phyloP scores from a whole-genome alignment of 2,797 vertebrate species.

The Chelon labrosus region DNA sequence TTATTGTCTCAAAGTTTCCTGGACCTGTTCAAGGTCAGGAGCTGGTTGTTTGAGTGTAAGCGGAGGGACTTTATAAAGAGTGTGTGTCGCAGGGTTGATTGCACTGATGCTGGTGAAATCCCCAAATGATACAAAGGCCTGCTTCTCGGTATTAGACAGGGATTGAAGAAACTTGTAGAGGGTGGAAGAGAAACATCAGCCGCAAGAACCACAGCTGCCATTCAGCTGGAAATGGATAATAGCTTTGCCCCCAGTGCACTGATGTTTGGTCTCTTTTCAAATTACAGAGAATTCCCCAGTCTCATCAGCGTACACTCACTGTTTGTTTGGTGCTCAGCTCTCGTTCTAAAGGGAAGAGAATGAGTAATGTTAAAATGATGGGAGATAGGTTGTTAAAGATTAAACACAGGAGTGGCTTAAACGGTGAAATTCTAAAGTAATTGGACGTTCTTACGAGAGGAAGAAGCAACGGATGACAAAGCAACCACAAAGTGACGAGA shows the following conservation, averaged over 20 bases:
- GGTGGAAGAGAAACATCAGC: slow-evolving; percentile 52
- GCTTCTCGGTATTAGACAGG: slow-evolving; percentile 36
- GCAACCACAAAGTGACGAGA: slow-evolving; percentile 52
- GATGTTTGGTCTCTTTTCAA: slow-evolving; percentile 54
- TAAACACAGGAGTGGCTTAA: not conserved
- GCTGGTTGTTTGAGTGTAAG: slow-evolving; percentile 55
- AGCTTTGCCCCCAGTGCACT: slow-evolving; percentile 36
- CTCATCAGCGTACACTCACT: slow-evolving; percentile 38
- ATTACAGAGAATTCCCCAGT: slow-evolving; percentile 43
- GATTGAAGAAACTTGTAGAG: slow-evolving; percentile 39
- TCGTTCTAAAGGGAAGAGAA: not conserved
- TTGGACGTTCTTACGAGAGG: slow-evolving; percentile 6
- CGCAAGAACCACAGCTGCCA: slow-evolving; percentile 53
- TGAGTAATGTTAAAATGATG: not conserved
- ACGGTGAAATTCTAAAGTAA: not conserved
- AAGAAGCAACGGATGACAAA: slow-evolving; percentile 16
- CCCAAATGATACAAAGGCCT: slow-evolving; percentile 54
- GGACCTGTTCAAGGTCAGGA: slow-evolving; percentile 71
- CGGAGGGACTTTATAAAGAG: slow-evolving; percentile 43
- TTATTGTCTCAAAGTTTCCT: slow-evolving; percentile 85
- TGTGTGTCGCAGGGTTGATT: slow-evolving; percentile 27
- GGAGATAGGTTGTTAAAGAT: not conserved
- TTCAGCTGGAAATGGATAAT: slow-evolving; percentile 61
- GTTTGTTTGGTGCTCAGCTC: slow-evolving; percentile 20
- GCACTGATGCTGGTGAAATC: slow-evolving; percentile 63